Evolutionary conservation across 2,888 invertebrate species (phyloP).

Genomic region (Dinocampus coccinellae): DNA sequence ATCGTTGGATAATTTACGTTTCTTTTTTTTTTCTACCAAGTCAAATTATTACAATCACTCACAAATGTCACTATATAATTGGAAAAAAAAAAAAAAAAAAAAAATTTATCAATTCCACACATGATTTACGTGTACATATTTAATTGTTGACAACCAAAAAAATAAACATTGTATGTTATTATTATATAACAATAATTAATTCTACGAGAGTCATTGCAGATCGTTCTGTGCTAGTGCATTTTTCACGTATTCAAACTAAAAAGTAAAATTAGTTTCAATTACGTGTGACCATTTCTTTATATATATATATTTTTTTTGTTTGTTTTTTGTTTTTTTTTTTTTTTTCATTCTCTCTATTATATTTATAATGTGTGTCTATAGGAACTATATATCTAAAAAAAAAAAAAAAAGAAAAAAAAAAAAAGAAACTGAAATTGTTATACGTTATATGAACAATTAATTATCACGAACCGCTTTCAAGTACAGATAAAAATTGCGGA

Average conservation of each 20-base stretch:
- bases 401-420: conserved; percentile 37
- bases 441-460: background rate
- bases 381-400: conserved; percentile 43
- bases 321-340: too few relatives aligned
- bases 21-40: background rate
- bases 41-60: background rate
- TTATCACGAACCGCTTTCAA: conserved; percentile 14
- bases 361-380: conserved; percentile 31
- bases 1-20: background rate
- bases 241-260: background rate
- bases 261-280: background rate
- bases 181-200: conserved; percentile 1
- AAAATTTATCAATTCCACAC: background rate
- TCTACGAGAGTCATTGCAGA: background rate
- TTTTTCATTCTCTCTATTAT: background rate
- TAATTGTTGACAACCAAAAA: background rate
- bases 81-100: background rate
- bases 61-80: background rate
- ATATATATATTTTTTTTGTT: too few relatives aligned
- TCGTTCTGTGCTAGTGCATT: background rate
- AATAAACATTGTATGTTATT: background rate
- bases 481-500: conserved; percentile 12
- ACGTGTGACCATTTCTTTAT: background rate
- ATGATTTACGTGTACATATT: background rate
- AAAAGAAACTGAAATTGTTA: conserved; percentile 18